Evolutionary conservation across 2,113 vertebrate species (phyloP).

Genomic region (Platichthys stellatus): DNA sequence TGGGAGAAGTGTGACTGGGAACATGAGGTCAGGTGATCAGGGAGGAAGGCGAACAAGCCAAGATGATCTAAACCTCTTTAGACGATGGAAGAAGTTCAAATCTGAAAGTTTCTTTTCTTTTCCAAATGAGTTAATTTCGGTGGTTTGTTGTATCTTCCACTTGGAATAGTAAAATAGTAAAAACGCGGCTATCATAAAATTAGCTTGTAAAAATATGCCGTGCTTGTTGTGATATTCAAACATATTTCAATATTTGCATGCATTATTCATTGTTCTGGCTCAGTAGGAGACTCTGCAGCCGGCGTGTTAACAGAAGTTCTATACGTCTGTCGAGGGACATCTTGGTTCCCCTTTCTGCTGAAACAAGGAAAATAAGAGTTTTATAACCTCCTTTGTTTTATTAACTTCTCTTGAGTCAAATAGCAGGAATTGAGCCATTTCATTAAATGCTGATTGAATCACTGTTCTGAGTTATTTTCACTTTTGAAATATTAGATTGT

Average conservation of each 20-base stretch:
- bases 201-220: neutral
- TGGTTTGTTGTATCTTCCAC: neutral
- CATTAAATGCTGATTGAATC: no score
- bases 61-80: neutral
- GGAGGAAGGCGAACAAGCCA: neutral
- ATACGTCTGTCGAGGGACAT: neutral
- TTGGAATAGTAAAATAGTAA: no score
- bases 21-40: neutral
- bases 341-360: neutral
- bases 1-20: neutral
- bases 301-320: neutral
- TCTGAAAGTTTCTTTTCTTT: neutral
- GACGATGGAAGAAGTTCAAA: neutral
- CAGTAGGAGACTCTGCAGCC: neutral
- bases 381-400: neutral
- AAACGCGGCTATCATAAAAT: neutral
- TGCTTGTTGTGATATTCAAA: neutral
- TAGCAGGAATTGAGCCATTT: neutral
- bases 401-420: neutral
- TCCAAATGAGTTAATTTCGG: neutral
- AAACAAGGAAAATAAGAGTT: neutral
- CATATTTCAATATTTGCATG: neutral
- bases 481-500: no score
- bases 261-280: neutral
- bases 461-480: no score